phyloP scores from a whole-genome alignment of 2,888 invertebrate genomes.

The Gymnosoma rotundatum region DNA sequence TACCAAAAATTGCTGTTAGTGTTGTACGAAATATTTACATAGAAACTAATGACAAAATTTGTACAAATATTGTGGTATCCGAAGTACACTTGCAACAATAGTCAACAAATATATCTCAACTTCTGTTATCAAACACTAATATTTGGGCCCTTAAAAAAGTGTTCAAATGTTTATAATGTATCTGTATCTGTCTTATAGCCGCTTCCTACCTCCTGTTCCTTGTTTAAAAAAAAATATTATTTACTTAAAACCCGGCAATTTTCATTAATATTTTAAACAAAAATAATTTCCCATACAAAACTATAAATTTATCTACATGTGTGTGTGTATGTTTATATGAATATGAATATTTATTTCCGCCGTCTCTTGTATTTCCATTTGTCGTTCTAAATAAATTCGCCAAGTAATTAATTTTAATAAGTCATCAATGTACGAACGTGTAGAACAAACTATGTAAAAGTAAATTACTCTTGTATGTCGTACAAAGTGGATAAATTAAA shows the following conservation, averaged over 20 bases:
- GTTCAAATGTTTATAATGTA: too few species aligned
- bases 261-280: constrained; percentile 29
- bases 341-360: constrained; percentile 23
- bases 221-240: not conserved
- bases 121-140: too few species aligned
- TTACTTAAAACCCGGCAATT: constrained; percentile 14
- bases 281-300: constrained; percentile 32
- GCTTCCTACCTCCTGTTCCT: too few species aligned
- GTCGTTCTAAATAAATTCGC: constrained; percentile 64
- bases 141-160: too few species aligned
- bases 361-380: constrained; percentile 56
- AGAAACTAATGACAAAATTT: too few species aligned
- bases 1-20: too few species aligned
- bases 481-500: constrained; percentile 54
- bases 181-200: too few species aligned
- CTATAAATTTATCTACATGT: not conserved
- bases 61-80: too few species aligned
- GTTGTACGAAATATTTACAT: too few species aligned
- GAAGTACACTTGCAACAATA: too few species aligned
- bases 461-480: constrained; percentile 27
- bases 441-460: constrained; percentile 20
- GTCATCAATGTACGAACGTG: constrained; percentile 43
- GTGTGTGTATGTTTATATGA: not conserved
- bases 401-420: constrained; percentile 62
- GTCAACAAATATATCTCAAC: too few species aligned